phyloP scores from a whole-genome alignment of 2,113 vertebrate species.

The Daphoenositta chrysoptera region DNA sequence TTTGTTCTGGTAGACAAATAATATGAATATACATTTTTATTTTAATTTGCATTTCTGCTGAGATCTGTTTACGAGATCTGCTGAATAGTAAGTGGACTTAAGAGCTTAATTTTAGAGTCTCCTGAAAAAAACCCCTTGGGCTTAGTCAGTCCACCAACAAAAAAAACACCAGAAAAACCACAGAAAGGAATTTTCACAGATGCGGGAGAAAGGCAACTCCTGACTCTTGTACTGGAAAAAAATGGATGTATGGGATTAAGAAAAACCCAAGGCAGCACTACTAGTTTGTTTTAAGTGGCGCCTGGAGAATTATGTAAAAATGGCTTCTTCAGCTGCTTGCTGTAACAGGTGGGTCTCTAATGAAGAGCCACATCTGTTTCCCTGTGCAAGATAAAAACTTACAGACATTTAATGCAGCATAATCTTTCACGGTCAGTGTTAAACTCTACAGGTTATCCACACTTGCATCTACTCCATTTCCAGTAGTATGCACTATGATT shows the following conservation, averaged over 20 bases:
- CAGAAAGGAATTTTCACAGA: constrained; percentile 6
- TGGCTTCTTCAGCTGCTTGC: constrained; percentile 55
- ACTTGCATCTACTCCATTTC: constrained; percentile 4
- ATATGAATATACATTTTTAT: not conserved
- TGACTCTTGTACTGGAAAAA: not conserved
- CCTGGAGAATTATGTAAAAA: constrained; percentile 52
- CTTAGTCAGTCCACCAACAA: not conserved
- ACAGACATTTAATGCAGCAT: not conserved
- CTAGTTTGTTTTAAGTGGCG: not conserved
- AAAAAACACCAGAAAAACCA: not conserved
- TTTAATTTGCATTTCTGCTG: not conserved
- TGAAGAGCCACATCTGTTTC: constrained; percentile 11
- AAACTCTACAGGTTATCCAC: constrained; percentile 6
- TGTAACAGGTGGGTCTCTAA: constrained; percentile 41
- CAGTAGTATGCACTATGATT: not conserved
- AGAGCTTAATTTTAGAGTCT: not conserved
- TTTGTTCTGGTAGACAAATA: not conserved
- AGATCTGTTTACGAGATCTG: not conserved
- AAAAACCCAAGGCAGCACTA: not conserved
- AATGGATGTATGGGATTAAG: constrained; percentile 6
- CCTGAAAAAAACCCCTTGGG: not conserved
- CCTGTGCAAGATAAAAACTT: not conserved
- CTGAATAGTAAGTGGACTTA: not conserved
- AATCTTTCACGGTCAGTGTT: not conserved
- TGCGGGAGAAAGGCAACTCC: not conserved